Base-by-base conservation (phyloP, 2,888 invertebrate genomes). In the Athetis lepigone region DNA sequence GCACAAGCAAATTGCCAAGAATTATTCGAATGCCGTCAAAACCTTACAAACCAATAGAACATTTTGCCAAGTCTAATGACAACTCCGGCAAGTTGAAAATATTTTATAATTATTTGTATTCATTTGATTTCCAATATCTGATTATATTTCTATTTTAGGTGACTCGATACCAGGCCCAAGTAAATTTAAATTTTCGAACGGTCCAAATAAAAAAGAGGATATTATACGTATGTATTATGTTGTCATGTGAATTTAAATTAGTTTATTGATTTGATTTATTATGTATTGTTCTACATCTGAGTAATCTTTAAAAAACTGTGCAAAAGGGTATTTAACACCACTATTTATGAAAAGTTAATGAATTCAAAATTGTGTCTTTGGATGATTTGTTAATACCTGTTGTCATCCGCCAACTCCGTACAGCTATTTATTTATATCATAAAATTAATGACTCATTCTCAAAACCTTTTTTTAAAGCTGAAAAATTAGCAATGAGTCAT, bases 401-500 rank as follows among this genome's bases (percentile, higher is more conserved):
- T n/a, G n/a, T n/a, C n/a, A n/a, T n/a, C n/a, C n/a, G n/a, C n/a
- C n/a, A n/a, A n/a, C n/a, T n/a, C n/a, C n/a, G n/a, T n/a, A n/a
- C n/a, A n/a, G n/a, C n/a, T n/a, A n/a, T n/a, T n/a, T n/a, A n/a
- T n/a, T n/a, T n/a, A n/a, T n/a, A n/a, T n/a, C n/a, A n/a, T n/a
- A n/a, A n/a, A n/a, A n/a, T n/a, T n/a, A n/a, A n/a, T n/a, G n/a
- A n/a, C n/a, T n/a, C n/a, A n/a, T n/a, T n/a, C n/a, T n/a, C n/a
- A n/a, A n/a, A n/a, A n/a, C n/a, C n/a, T 42, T 43, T 5, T 9
- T 16, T 29, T 51, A 0, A 18, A 70, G 75, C 33, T 51, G 75
- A 70, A 2, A 88, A 79, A 67, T 2, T 51, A 4, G 89, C 85
- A 70, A 77, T 85, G 9, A 90, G 89, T 72, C 73, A 81, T 1